Percentiles rank a stretch among this genome's conserved stretches.
Evolutionary conservation across 2,888 invertebrate species (phyloP).

Genomic region (Eilema griseolum): DNA sequence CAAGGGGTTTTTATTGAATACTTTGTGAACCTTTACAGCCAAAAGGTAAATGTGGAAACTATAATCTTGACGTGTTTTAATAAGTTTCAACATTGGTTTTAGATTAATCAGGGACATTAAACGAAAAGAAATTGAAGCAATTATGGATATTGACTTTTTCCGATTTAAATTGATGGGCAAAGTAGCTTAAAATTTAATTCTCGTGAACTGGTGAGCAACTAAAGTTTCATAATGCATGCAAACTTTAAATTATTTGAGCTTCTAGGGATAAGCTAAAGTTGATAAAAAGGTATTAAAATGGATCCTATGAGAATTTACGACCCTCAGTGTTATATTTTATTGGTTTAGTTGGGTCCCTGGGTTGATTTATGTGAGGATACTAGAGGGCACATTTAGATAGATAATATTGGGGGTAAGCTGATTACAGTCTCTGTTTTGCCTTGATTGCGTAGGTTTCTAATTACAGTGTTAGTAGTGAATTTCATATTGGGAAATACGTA

Average conservation of each 20-base stretch:
- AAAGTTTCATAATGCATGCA: constrained; percentile 1
- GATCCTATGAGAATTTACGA: constrained; percentile 19
- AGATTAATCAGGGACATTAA: too few relatives aligned
- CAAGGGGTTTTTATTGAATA: background rate
- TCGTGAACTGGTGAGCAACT: background rate
- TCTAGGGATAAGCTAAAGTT: constrained; percentile 14
- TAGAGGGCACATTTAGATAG: constrained; percentile 24
- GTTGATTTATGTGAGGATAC: constrained; percentile 43
- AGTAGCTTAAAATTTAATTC: background rate
- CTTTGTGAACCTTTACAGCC: background rate
- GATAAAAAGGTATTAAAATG: constrained; percentile 26
- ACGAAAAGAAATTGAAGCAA: background rate
- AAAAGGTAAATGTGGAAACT: too few relatives aligned
- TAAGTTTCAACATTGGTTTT: too few relatives aligned
- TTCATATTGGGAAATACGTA: background rate
- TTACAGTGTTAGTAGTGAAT: background rate
- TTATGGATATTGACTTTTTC: background rate
- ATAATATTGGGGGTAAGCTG: constrained; percentile 14
- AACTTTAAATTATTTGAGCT: constrained; percentile 2
- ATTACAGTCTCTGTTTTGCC: background rate
- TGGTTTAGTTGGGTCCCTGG: constrained; percentile 36
- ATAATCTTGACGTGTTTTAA: too few relatives aligned
- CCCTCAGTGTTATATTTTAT: constrained; percentile 20
- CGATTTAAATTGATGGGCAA: background rate
- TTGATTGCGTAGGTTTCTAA: background rate